Base-by-base conservation (phyloP, 2,113 vertebrate genomes). In the Lates calcarifer region DNA sequence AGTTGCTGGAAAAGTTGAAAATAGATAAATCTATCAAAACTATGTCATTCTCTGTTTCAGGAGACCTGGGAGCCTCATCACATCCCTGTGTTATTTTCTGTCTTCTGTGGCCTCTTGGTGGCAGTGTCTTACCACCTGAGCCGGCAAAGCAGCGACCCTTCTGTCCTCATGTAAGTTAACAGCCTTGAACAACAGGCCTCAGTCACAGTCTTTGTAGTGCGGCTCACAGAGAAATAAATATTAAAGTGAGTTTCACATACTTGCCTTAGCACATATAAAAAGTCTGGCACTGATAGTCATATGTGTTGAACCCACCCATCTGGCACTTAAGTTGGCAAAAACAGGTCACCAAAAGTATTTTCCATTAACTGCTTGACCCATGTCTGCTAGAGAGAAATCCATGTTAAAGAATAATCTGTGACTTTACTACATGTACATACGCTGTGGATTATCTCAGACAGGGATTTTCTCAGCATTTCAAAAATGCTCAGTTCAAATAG, bases 21-120 rank as follows among this genome's bases (percentile, higher is more conserved):
- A 49, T 10, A 49, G 13, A 12, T 1, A 7, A 3, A 58, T 45
- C 0, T 56, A 9, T 22, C 8, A 35, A 74, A 77, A 17, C 5
- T 0, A 6, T 57, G 4, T 41, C 4, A 0, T 64, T 72, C 0
- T 74, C 0, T 70, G 24, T 86, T 12, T 55, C 79, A 99, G 98
- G 98, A 99, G 92, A 96, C 96, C 5, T 99, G 98, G 98, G 98
- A 98, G 93, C 97, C 97, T 61, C 97, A 99, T 55, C 98, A 99
- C 95, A 98, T 99, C 95, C 98, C 98, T 26, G 98, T 99, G 64
- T 95, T 99, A 71, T 99, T 99, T 84, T 99, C 98, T 12, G 91
- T 99, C 77, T 99, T 99, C 92, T 99, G 98, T 91, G 98, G 98
- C 86, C 96, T 99, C 63, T 91, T 99, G 93, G 98, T 99, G 93